Percentiles rank a stretch among this genome's conserved stretches.
Evolutionary conservation across 92 coral and sea anemone species (phyloP).

Genomic region (Umimayanthus chanpuru): DNA sequence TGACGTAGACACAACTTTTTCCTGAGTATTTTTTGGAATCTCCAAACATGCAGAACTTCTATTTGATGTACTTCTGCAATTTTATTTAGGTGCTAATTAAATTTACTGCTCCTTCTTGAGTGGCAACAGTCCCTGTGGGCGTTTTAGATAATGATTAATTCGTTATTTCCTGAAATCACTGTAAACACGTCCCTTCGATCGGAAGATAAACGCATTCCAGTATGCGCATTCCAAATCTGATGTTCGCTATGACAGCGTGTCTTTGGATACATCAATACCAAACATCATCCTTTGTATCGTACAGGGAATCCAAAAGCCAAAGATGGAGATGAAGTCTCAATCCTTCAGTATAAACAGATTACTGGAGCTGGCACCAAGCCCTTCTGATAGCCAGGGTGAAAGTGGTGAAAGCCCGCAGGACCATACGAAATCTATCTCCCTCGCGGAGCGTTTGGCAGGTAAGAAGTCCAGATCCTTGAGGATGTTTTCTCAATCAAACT

Average conservation of each 20-base stretch:
- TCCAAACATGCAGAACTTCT: background rate
- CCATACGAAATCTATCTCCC: constrained; percentile 60
- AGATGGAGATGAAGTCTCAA: constrained; percentile 57
- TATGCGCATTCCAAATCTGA: constrained; percentile 17
- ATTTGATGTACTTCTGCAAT: background rate
- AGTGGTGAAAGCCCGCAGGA: constrained; percentile 34
- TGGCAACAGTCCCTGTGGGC: constrained; percentile 35
- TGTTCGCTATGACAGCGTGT: constrained; percentile 28
- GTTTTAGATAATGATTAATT: constrained; percentile 36
- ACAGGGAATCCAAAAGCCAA: constrained; percentile 29
- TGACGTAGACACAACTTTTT: too few relatives aligned
- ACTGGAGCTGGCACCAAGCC: constrained; percentile 55
- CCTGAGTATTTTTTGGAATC: background rate
- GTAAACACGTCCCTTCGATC: constrained; percentile 43
- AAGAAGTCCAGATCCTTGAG: background rate
- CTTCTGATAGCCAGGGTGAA: constrained; percentile 27
- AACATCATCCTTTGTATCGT: background rate
- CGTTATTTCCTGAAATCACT: constrained; percentile 41
- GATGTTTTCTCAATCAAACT: constrained; percentile 16
- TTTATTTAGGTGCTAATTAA: constrained; percentile 7
- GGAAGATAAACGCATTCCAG: constrained; percentile 37
- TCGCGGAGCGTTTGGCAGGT: constrained; percentile 94
- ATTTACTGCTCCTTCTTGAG: constrained; percentile 11
- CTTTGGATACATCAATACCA: background rate
- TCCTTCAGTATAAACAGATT: constrained; percentile 68